Evolutionary conservation across 1,140 invertebrate species (phyloP).

Genomic region (Trichonephila clavata): DNA sequence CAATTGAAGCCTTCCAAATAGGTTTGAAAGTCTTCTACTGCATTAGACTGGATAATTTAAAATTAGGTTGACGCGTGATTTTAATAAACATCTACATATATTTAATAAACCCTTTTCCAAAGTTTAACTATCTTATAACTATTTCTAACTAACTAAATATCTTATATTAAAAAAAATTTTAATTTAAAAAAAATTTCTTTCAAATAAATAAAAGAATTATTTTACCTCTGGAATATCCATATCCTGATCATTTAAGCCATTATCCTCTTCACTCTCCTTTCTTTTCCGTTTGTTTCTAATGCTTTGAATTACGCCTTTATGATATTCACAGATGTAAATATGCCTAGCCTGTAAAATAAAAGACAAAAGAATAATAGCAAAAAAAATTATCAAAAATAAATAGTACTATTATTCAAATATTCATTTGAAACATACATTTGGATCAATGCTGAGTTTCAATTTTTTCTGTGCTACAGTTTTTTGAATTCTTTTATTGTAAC

Average conservation of each 20-base stretch:
- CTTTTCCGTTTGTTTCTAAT: slow-evolving; percentile 91
- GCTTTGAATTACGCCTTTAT: slow-evolving; percentile 96
- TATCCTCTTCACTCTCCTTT: slow-evolving; percentile 95
- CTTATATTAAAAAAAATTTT: no score
- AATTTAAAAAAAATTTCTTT: no score
- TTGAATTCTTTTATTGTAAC: slow-evolving; percentile 97
- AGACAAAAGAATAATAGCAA: not conserved
- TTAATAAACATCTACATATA: no score
- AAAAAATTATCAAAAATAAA: not conserved
- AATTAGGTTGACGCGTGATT: no score
- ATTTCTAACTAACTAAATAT: no score
- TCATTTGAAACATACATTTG: slow-evolving; percentile 86
- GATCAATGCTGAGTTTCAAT: slow-evolving; percentile 93
- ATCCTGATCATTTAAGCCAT: slow-evolving; percentile 82
- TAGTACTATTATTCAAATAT: not conserved
- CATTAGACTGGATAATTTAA: no score
- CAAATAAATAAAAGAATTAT: no score
- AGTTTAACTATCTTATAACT: no score
- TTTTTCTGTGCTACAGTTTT: slow-evolving; percentile 96
- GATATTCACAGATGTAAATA: slow-evolving; percentile 98
- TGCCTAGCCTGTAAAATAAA: slow-evolving; percentile 88
- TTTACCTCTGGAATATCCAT: slow-evolving; percentile 90
- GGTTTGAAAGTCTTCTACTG: no score
- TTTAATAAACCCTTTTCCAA: no score
- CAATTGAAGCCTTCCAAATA: no score